Base-by-base conservation (phyloP, 1,140 invertebrate genomes). In the Apolygus lucorum region DNA sequence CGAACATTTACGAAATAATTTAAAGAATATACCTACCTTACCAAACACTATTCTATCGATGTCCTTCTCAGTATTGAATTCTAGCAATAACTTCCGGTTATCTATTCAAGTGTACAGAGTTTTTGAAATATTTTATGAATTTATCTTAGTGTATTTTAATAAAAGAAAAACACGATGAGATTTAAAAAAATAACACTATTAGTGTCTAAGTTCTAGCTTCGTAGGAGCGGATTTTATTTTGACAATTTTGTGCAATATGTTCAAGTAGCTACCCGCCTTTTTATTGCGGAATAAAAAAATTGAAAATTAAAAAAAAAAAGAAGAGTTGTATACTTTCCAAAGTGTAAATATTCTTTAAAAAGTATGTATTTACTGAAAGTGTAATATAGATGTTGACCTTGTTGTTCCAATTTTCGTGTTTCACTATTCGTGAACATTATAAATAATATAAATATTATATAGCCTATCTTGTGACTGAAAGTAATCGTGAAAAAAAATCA, bases 301-400 rank as follows among this genome's bases (percentile, higher is more conserved):
- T 42, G 34, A 4, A 42, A 42, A 17, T 42, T 8, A 42, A 42
- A 4, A 42, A 42, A 42, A 8, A 42, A 42, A 42, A 4, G 34
- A 8, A 8, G 34, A 42, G 34, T 34, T 27, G 24, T 69, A 42
- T 49, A 54, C 62, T 70, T 70, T 42, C 64, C n/a, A 70, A 66
- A 54, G 17, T 70, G 69, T 70, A 70, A 67, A 70, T 70, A 70
- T 70, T 65, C 69, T 67, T 66, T 54, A 67, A 52, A 52, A 59
- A 8, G 34, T 42, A 59, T 59, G 54, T 59, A 59, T 68, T 68
- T 69, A 59, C 54, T 59, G 22, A 66, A 70, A 70, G 22, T 70
- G 69, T 70, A 70, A 67, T 70, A 70, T 70, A 70, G 69, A 70
- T 70, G 69, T 70, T 70, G 65, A 70, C 27, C 64, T 70, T 67